Base-by-base conservation (phyloP, 2,888 invertebrate species). In the Emmelina monodactyla region DNA sequence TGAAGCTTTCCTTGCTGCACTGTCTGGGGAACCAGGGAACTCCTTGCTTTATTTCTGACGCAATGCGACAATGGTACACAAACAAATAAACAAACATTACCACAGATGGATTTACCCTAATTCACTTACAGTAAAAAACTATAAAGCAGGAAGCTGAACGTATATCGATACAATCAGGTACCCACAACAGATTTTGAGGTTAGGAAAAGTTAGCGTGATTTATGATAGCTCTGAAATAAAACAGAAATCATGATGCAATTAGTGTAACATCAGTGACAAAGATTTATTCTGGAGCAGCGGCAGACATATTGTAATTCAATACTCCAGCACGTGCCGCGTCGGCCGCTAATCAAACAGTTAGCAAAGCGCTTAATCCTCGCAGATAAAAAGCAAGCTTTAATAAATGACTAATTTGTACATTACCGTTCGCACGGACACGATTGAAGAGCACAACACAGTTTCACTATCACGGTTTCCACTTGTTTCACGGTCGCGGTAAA, bases 301-400 rank as follows among this genome's bases (percentile, higher is more conserved):
- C 72, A 56, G 72, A 72, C 71, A 70, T 69, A 55, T 66, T 78
- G 76, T 61, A 78, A 78, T 66, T 67, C 62, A 64, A 78, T 63
- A 71, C 73, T 70, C 68, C 69, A 69, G 64, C 60, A 62, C 62
- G 62, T 58, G 59, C 47, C 52, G 53, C 51, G 51, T 45, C 39
- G 47, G 51, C 50, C 33, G 51, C 49, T n/a, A 47, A 53, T 46
- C 53, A 45, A n/a, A 46, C 46, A 45, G 54, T 53, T 55, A 57
- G 50, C 44, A 46, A 47, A 51, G 47, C 50, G 42, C 40, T 46
- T 40, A 47, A 50, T 41, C 43, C 41, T 43, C 44, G 51, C 49
- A 52, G 53, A 51, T 50, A 46, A 55, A 56, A 61, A 43, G 41
- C 41, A 42, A 52, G 47, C 42, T 47, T 45, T 44, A 38, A 50